Conservation (phyloP, 2,113 vertebrate genomes). For the Mohoua ochrocephala region DNA sequence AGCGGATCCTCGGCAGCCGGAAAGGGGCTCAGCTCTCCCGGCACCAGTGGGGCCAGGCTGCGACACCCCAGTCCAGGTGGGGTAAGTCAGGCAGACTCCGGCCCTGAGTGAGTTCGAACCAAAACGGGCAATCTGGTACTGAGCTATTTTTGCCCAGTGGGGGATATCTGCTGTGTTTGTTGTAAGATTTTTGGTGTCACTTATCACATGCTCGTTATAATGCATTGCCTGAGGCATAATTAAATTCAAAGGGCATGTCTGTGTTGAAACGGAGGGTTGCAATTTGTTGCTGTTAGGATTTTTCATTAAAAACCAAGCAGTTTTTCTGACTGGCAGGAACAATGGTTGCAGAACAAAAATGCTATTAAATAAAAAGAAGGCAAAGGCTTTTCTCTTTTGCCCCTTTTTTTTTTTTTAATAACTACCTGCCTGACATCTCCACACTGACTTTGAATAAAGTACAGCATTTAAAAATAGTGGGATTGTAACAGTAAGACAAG, state of each 20-base stretch:
- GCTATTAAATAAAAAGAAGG: background rate
- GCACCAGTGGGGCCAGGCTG: background rate
- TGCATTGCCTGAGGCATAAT: constrained; percentile 31
- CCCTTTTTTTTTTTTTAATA: background rate
- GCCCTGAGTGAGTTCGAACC: accelerated
- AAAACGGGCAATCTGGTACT: background rate
- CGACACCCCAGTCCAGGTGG: accelerated
- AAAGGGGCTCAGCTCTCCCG: background rate
- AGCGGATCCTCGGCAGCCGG: accelerated
- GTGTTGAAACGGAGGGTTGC: constrained; percentile 15
- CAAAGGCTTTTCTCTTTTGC: background rate
- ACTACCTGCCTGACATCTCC: constrained; percentile 17
- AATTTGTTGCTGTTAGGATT: constrained; percentile 41
- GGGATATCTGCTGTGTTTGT: background rate
- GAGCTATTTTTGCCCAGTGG: background rate
- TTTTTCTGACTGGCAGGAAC: constrained; percentile 20
- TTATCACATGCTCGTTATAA: constrained; percentile 9
- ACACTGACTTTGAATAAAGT: background rate
- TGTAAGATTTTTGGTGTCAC: constrained; percentile 15
- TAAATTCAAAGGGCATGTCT: constrained; percentile 46
- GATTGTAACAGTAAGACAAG: background rate
- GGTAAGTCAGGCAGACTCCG: background rate
- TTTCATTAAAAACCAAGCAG: constrained; percentile 32
- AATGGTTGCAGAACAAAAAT: constrained; percentile 8
- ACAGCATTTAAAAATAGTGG: background rate